Base-by-base conservation (phyloP, 1,140 invertebrate genomes). In the Trissolcus basalis region DNA sequence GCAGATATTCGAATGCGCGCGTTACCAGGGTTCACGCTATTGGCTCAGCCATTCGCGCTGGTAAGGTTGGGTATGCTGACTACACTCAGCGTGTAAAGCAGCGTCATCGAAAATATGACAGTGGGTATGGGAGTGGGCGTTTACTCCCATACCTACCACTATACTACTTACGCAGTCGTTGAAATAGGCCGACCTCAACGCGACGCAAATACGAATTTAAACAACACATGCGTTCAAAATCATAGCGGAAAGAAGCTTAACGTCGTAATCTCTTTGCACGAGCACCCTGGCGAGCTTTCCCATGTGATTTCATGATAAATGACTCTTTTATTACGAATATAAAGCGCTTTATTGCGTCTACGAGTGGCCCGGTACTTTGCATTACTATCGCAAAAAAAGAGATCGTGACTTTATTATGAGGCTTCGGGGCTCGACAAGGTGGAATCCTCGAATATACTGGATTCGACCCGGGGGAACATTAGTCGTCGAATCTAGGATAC, bases 391-490 rank as follows among this genome's bases (percentile, higher is more conserved):
- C 69, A 71, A 64, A 53, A 27, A 27, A 63, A 74, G 78, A 79
- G 78, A 79, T 79, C 73, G 72, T 73, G 73, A 73, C 73, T 79
- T 79, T 73, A 79, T 79, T 77, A 79, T 79, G 73, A 79, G 65
- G 60, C 69, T 72, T 73, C 61, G 60, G 77, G 73, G 64, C 58
- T 47, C 69, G 12, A 51, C 68, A 70, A 70, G 48, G 43, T 51
- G 44, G 59, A 44, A 77, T 65, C 78, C 78, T 72, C 63, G 72
- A 73, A 76, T 68, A 55, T 61, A 64, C 53, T 65, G 64, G 39
- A 79, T 79, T 76, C 60, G 49, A 75, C 73, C 69, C 64, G 36
- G 74, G 78, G 73, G 60, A 79, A 79, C 73, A 79, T 79, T 79
- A 77, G 78, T 79, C 73, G 55, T 69, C 47, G 73, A 55, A 72